Evolutionary conservation across 2,888 invertebrate genomes (phyloP), one percentile per base, ranked within the genome.

Genomic region (Teleogryllus oceanicus): DNA sequence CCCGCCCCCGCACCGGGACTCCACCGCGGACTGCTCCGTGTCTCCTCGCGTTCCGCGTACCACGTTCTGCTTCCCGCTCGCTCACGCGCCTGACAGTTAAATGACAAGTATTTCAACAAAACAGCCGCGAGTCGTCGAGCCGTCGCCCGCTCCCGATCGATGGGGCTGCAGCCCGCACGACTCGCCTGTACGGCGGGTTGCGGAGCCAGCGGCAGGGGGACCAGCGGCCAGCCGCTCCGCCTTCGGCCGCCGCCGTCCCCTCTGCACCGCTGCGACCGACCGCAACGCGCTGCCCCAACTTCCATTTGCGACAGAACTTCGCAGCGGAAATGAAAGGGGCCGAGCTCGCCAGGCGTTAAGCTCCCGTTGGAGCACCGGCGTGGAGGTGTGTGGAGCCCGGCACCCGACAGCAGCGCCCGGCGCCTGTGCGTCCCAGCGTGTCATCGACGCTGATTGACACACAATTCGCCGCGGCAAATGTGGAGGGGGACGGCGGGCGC

Each of bases 81-180:
- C 62, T 16, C 13, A 18, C 16, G 13, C 62, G 18, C 2, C 5
- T 62, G 62, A 62, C 62, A 62, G 62, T 18, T 62, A 62, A 62
- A 62, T 62, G 62, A 62, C 62, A 62, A 62, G 62, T 16, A 62
- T 62, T 62, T 62, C 62, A 62, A 62, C 62, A 62, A 62, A 62
- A 62, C 62, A 62, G 62, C 18, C 62, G 2, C 16, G 62, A 62
- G 62, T 62, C 62, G 62, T 62, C 62, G 62, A 18, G 16, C 62
- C 16, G 13, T 18, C 13, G 13, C 62, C 62, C 62, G 62, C 62
- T 16, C 2, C 18, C 62, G 62, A 62, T 62, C 62, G 62, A 62
- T 62, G 51, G 16, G 51, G 1, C 51, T 16, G 51, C 12, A 51
- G 51, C 51, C 11, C 12, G 16, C 12, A 13, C 16, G 21, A 21